Evolutionary conservation across 2,113 vertebrate species (phyloP).

Genomic region (Chaetura pelagica): DNA sequence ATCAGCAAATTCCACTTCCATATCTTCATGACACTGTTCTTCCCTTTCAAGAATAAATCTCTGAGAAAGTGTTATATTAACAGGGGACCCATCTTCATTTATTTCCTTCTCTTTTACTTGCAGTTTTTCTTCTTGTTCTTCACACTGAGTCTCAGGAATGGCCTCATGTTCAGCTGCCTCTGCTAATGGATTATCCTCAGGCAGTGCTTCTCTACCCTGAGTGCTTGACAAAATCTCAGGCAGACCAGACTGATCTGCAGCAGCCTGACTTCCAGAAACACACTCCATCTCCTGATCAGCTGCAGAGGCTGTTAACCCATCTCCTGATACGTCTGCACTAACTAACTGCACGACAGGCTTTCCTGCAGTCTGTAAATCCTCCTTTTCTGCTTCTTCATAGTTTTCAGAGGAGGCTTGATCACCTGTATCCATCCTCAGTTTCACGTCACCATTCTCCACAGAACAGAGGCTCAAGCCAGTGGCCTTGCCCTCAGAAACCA

Average conservation of each 20-base stretch:
- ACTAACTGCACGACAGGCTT: neutral
- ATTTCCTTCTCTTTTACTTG: slow-evolving; percentile 10
- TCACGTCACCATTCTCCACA: neutral
- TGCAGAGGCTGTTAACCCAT: neutral
- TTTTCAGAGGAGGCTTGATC: neutral
- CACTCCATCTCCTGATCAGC: neutral
- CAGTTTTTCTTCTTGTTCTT: slow-evolving; percentile 44
- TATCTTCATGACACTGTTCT: slow-evolving; percentile 28
- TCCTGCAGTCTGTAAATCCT: neutral
- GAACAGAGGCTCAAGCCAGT: slow-evolving; percentile 8
- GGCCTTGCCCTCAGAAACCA: neutral
- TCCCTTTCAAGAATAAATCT: slow-evolving; percentile 47
- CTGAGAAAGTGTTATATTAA: slow-evolving; percentile 23
- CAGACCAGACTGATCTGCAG: slow-evolving; percentile 47
- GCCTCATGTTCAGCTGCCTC: slow-evolving; percentile 62
- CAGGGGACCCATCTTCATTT: slow-evolving; percentile 33
- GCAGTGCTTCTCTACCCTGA: slow-evolving; percentile 49
- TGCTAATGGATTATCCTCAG: slow-evolving; percentile 50
- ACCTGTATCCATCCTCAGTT: neutral
- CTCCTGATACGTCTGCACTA: slow-evolving; percentile 6
- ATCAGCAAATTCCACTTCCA: slow-evolving; percentile 51
- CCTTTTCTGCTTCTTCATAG: neutral
- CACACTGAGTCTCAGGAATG: slow-evolving; percentile 74
- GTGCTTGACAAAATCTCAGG: slow-evolving; percentile 45
- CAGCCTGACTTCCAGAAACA: slow-evolving; percentile 61